Evolutionary conservation across 2,888 invertebrate genomes (phyloP).

Genomic region (Hydriomena furcata): DNA sequence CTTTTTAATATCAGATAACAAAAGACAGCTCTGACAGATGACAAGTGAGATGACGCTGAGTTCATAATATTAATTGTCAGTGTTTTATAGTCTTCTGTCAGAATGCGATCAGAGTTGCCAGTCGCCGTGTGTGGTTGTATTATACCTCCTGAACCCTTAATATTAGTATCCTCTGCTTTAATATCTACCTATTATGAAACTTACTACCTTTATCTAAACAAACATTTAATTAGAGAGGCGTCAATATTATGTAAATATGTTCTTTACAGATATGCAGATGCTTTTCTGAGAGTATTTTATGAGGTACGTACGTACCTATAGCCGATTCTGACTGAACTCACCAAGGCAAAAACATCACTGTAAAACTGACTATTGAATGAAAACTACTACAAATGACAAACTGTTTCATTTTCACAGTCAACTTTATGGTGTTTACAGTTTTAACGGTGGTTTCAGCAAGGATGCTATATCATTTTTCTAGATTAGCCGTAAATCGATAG

Average conservation of each 20-base stretch:
- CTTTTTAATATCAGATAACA: conserved; percentile 5
- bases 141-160: conserved; percentile 63
- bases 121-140: conserved; percentile 75
- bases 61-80: conserved; percentile 6
- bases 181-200: conserved; percentile 53
- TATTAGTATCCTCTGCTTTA: conserved; percentile 65
- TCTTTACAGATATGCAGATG: conserved; percentile 66
- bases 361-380: conserved; percentile 28
- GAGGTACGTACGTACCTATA: conserved; percentile 34
- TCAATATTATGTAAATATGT: conserved; percentile 68
- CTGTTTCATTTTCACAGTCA: conserved; percentile 25
- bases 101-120: conserved; percentile 55
- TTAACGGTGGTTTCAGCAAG: conserved; percentile 24
- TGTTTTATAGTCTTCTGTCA: conserved; percentile 2
- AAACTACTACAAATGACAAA: conserved; percentile 23
- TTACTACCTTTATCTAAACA: conserved; percentile 57
- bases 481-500: conserved; percentile 78
- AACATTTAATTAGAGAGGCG: conserved; percentile 56
- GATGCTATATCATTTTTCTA: conserved; percentile 66
- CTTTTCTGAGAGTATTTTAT: conserved; percentile 64
- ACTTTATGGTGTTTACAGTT: conserved; percentile 23
- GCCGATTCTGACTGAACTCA: conserved; percentile 24
- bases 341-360: conserved; percentile 29
- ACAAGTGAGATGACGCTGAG: conserved; percentile 2
- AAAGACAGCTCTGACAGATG: conserved; percentile 9